Conservation (phyloP, 2,113 vertebrate genomes). For the Rhipidura dahli region DNA sequence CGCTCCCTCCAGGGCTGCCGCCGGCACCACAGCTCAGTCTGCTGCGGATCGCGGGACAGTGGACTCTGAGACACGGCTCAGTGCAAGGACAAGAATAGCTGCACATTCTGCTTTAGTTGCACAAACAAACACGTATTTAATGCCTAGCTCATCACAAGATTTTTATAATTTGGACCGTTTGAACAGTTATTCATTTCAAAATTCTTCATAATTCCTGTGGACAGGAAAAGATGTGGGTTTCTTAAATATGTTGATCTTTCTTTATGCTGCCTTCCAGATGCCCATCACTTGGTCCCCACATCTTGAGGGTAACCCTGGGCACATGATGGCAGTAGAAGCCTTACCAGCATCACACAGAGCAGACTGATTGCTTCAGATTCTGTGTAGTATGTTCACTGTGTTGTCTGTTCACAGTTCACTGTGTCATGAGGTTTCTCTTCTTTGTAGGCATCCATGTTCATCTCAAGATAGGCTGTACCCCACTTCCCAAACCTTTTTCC, state of each 20-base stretch:
- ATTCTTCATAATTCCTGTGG: not conserved
- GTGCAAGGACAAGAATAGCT: not conserved
- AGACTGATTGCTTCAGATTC: not conserved
- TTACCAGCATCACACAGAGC: not conserved
- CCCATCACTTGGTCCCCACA: not conserved
- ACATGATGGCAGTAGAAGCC: not conserved
- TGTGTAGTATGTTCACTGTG: not conserved
- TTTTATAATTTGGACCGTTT: not conserved
- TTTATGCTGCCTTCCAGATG: not conserved
- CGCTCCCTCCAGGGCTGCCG: not conserved
- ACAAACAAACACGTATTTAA: not conserved
- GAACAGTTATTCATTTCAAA: not conserved
- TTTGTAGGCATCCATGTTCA: not conserved
- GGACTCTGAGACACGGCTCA: not conserved
- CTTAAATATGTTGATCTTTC: not conserved
- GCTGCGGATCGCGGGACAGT: rapidly evolving
- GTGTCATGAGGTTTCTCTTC: not conserved
- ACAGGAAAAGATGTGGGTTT: not conserved
- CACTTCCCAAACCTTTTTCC: not conserved
- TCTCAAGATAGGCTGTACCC: not conserved
- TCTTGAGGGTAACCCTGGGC: not conserved
- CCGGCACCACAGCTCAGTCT: not conserved
- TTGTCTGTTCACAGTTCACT: no score
- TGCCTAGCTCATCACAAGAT: not conserved
- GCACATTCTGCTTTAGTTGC: not conserved